Evolutionary conservation across 1,140 invertebrate genomes (phyloP), one percentile per base, ranked within the genome.

Genomic region (Nasonia giraulti): DNA sequence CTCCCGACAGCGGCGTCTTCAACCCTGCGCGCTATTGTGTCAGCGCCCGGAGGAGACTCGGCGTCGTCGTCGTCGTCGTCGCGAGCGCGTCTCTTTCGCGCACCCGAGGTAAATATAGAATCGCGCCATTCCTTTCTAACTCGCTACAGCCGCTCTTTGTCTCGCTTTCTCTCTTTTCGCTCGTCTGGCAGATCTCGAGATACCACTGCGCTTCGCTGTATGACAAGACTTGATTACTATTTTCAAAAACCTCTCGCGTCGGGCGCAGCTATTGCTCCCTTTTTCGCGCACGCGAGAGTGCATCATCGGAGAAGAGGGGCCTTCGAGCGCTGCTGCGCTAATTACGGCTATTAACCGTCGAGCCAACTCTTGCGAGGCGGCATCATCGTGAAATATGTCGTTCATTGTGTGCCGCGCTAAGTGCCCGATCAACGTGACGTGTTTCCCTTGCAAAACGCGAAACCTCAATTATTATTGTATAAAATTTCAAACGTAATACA

Each of bases 291-390:
- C 62, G n/a, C 69, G n/a, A 12, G 69, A 71, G 69, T 33, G 31
- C n/a, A 33, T 27, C 20, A 27, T 23, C n/a, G 33, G 31, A 40
- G 5, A 40, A 33, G 71, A 55, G 31, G 33, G n/a, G 73, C 33
- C 11, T 62, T 73, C 84, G 68, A 44, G 40, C 14, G 40, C 40
- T 44, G 40, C 8, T 2, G 50, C 50, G 81, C 81, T 86, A 83
- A 86, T 86, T 86, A 83, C 81, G 71, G 81, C 85, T 75, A 86
- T 86, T 86, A 86, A 83, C 69, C 68, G 77, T 37, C 76, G 85
- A 75, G 81, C 76, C 69, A 76, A 83, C 69, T 83, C 77, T 79
- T 69, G 37, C 68, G 79, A 74, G 55, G 73, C 84, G 55, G 73
- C 79, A 55, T 81, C 79, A 71, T 68, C 79, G 66, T 82, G 23